Conservation (phyloP, 2,113 vertebrate genomes). For the Theropithecus gelada region DNA sequence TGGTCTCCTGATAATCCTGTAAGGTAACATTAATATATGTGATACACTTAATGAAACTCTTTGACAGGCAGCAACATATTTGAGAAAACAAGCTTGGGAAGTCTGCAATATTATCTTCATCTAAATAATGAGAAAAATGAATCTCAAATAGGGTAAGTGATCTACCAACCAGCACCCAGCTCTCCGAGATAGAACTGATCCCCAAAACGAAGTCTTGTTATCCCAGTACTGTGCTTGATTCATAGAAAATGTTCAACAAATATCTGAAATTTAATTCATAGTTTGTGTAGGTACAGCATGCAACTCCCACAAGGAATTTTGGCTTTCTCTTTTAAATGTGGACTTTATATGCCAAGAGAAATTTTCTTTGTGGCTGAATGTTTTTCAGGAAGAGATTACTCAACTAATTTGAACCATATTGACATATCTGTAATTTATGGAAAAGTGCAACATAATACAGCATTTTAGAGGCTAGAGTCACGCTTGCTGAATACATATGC, state of each 20-base stretch:
- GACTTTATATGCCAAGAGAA: background rate
- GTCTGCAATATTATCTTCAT: background rate
- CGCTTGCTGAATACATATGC: background rate
- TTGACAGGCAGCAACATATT: background rate
- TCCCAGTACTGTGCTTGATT: background rate
- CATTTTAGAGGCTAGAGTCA: background rate
- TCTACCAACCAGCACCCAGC: background rate
- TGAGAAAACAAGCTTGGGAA: background rate
- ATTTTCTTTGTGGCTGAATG: background rate
- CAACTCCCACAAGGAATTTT: background rate
- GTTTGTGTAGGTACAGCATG: background rate
- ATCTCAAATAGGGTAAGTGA: background rate
- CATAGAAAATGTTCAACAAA: background rate
- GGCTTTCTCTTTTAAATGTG: background rate
- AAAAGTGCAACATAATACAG: background rate
- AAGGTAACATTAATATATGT: background rate
- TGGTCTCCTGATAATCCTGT: background rate
- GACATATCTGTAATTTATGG: background rate
- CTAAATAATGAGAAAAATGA: conserved; percentile 40
- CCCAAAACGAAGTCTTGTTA: background rate
- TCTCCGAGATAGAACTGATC: background rate
- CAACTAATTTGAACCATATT: background rate
- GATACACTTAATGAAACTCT: background rate
- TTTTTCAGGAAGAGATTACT: conserved; percentile 11
- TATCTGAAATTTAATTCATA: conserved; percentile 2